phyloP scores from a whole-genome alignment of 2,113 vertebrate genomes.

The Cyphotilapia sp. region DNA sequence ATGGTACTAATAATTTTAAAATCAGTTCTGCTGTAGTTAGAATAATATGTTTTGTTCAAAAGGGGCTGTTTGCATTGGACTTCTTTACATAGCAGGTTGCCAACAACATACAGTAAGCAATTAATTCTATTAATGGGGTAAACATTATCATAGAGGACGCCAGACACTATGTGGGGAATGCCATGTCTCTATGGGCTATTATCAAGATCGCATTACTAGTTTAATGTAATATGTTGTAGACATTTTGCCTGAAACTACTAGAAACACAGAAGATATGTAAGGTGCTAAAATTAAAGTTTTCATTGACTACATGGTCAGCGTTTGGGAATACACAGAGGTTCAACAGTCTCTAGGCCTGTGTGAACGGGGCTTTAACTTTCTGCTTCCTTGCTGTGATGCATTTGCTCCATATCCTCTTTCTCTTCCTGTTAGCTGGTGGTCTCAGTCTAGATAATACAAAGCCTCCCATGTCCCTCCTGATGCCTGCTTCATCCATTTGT shows the following conservation, averaged over 20 bases:
- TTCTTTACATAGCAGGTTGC: neutral
- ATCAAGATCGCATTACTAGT: neutral
- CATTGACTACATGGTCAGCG: neutral
- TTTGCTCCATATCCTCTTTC: neutral
- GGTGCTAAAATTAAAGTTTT: neutral
- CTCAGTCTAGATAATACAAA: neutral
- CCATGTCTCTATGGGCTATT: neutral
- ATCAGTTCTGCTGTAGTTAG: neutral
- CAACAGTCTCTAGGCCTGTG: neutral
- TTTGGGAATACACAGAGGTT: neutral
- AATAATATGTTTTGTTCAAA: neutral
- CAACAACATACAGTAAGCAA: neutral
- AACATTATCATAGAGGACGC: neutral
- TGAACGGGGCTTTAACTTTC: neutral
- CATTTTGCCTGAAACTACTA: neutral
- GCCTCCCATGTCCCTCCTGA: neutral
- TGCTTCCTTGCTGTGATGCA: neutral
- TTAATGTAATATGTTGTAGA: neutral
- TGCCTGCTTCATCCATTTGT: neutral
- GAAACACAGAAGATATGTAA: neutral
- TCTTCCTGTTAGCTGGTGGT: constrained; percentile 12
- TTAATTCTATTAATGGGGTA: neutral
- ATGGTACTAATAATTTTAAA: neutral
- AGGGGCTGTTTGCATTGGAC: neutral
- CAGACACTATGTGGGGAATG: neutral